Evolutionary conservation across 2,888 invertebrate genomes (phyloP).

Genomic region (Neoascia interrupta): DNA sequence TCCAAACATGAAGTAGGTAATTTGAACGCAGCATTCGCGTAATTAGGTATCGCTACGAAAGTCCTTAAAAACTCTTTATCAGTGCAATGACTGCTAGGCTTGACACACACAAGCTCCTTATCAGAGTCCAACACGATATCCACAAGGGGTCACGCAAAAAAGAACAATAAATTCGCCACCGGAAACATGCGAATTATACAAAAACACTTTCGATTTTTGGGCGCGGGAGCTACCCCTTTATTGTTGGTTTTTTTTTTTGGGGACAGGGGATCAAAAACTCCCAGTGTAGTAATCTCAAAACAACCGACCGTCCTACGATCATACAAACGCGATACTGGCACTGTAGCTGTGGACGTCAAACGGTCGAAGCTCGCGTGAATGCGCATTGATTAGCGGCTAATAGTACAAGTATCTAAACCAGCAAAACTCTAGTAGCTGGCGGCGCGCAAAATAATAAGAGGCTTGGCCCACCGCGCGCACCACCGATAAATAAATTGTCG

Average conservation of each 20-base stretch:
- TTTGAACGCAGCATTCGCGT: too few species aligned
- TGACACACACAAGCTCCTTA: too few species aligned
- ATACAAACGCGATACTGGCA: constrained; percentile 49
- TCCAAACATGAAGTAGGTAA: too few species aligned
- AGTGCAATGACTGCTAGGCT: too few species aligned
- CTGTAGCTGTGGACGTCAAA: constrained; percentile 28
- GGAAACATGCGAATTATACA: constrained; percentile 23
- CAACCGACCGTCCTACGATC: constrained; percentile 44
- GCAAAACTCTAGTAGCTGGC: constrained; percentile 38
- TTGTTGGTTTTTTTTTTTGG: too few species aligned
- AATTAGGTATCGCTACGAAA: too few species aligned
- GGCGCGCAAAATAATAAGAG: constrained; percentile 55
- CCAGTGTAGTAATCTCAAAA: too few species aligned
- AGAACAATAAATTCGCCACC: constrained; percentile 12
- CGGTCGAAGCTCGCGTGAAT: constrained; percentile 30
- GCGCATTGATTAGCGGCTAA: constrained; percentile 47
- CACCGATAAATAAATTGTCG: constrained; percentile 50
- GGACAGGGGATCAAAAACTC: too few species aligned
- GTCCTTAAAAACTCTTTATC: too few species aligned
- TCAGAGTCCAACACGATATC: too few species aligned
- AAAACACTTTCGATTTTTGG: neutral
- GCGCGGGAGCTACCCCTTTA: neutral
- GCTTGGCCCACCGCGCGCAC: constrained; percentile 43
- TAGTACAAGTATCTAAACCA: neutral
- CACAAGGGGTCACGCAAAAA: too few species aligned